Conservation (phyloP, 2,113 vertebrate genomes). For the Eira barbara region DNA sequence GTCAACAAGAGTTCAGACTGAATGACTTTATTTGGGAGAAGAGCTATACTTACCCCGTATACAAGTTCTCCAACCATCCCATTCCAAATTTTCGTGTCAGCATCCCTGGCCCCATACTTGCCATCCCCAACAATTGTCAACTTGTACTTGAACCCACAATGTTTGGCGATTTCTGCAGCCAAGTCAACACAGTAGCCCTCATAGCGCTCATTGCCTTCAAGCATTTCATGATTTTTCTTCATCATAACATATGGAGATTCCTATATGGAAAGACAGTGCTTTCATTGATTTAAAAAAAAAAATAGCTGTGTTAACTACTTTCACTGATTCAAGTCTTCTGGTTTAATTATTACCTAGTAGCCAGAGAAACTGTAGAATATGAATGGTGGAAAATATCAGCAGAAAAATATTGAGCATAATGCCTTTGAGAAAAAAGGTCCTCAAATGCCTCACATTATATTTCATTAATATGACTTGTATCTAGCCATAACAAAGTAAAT, state of each 20-base stretch:
- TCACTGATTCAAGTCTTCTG: not conserved
- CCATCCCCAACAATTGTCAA: constrained; percentile 97
- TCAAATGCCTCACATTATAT: not conserved
- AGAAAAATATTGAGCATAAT: not conserved
- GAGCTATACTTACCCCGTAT: constrained; percentile 92
- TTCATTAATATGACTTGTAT: not conserved
- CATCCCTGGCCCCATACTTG: constrained; percentile 98
- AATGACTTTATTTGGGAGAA: constrained; percentile 47
- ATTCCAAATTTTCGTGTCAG: constrained; percentile 99
- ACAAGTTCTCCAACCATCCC: constrained; percentile 99
- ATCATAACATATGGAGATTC: constrained; percentile 99
- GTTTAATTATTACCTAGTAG: not conserved
- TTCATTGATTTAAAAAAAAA: constrained; percentile 47
- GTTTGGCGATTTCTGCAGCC: constrained; percentile 98
- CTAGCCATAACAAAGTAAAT: not conserved
- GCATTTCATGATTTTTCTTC: constrained; percentile 98
- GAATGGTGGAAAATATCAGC: not conserved
- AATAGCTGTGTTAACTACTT: not conserved
- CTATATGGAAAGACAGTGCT: constrained; percentile 81
- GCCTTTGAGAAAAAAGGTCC: not conserved
- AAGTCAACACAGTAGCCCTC: constrained; percentile 99
- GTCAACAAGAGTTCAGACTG: not conserved
- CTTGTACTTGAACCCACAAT: constrained; percentile 99
- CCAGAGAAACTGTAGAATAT: not conserved
- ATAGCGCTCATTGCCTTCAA: constrained; percentile 97